Percentiles rank a stretch among this genome's conserved stretches.
Evolutionary conservation across 2,113 vertebrate species (phyloP).

Genomic region (Strix uralensis): DNA sequence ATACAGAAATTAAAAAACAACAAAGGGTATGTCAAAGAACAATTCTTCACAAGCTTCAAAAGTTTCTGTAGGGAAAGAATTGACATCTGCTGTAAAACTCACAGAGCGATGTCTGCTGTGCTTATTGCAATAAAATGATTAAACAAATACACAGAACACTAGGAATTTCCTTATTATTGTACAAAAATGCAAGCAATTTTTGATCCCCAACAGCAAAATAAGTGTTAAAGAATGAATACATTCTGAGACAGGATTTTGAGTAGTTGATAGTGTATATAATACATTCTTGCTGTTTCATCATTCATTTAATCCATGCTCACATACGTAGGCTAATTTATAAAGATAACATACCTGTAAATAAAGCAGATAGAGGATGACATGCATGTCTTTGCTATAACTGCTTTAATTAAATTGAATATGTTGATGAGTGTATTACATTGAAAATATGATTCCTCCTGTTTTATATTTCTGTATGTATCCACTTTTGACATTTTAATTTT

Average conservation of each 20-base stretch:
- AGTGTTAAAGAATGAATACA: fast-evolving
- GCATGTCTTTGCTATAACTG: background rate
- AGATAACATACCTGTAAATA: background rate
- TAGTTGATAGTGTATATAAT: background rate
- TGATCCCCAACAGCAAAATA: background rate
- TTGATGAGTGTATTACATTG: background rate
- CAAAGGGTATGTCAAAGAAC: background rate
- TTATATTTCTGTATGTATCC: background rate
- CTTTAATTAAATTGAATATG: background rate
- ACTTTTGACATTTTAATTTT: background rate
- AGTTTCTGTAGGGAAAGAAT: background rate
- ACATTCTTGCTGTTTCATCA: background rate
- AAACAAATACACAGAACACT: background rate
- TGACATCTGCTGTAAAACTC: background rate
- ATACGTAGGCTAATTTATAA: background rate
- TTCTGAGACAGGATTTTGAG: background rate
- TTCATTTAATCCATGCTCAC: background rate
- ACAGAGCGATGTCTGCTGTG: background rate
- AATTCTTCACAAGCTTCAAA: background rate
- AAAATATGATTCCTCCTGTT: background rate
- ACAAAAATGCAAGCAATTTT: background rate
- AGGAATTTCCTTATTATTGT: background rate
- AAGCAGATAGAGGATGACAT: background rate
- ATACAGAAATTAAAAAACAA: background rate
- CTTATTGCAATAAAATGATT: background rate